Evolutionary conservation across 1,140 invertebrate genomes (phyloP), one percentile per base, ranked within the genome.

Genomic region (Drosophila pallidifrons): DNA sequence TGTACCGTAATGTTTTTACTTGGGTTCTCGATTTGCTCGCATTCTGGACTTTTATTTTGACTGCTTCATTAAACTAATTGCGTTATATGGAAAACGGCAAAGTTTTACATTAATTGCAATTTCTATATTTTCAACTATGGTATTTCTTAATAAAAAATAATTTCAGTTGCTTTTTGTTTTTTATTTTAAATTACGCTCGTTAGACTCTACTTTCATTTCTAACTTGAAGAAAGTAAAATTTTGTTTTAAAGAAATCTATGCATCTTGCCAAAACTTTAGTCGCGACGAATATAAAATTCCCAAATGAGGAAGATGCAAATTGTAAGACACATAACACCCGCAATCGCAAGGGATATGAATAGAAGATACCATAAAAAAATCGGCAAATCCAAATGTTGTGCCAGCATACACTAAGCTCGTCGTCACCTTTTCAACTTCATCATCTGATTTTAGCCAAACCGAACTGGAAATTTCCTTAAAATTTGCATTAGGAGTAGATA

Each of bases 21-120:
- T 15, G n/a, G n/a, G 13, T 16, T 32, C 13, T 15, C 10, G 32
- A 46, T 16, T 47, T 45, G 25, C 46, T 58, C 15, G 71, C 75
- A 77, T 75, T 77, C 75, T 20, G 68, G 71, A 69, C 72, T 77
- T 77, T 58, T 64, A 69, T 51, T 75, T 64, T 46, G 75, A 52
- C 69, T 71, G 58, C n/a, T 38, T 65, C 71, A 68, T 73, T 68
- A 63, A 63, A 63, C 58, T 77, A 71, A 74, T 74, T 77, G 65
- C 52, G 75, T 51, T 51, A 38, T 63, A 47, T 38, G 38, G 60
- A 8, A 51, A n/a, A n/a, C n/a, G 1, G 20, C 1, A 20, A 20
- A 30, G 20, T 3, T 20, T 20, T 20, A 20, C 20, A 20, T 20
- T 20, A 20, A 20, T 20, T 20, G 20, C 20, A 20, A 20, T 20